Evolutionary conservation across 2,888 invertebrate genomes (phyloP), one percentile per base, ranked within the genome.

Genomic region (Perdita meconis): DNA sequence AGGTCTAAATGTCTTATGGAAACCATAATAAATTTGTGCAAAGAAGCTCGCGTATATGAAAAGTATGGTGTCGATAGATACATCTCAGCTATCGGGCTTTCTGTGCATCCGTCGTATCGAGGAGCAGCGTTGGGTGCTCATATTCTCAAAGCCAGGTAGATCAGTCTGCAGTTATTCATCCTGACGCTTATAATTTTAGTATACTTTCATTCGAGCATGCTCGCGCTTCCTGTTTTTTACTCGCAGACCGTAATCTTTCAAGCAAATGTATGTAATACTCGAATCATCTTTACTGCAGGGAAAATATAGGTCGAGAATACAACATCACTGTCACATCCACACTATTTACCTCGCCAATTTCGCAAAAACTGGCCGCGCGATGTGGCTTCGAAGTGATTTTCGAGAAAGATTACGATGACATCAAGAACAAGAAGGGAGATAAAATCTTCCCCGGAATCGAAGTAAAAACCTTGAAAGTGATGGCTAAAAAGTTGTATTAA

Each of bases 11-110:
- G 0, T 1, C 8, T 75, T 1, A 12, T 86, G 1, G 13, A 53
- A 0, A 44, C 72, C 0, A 16, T 89, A 0, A 12, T 51, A 3
- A 38, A 80, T 1, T 8, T 88, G 2, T 24, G 34, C 0, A 65
- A 86, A 0, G 63, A 84, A 24, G 85, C 82, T 3, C 78, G 90
- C 34, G 57, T 85, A 2, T 89, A 78, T 16, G 76, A 89, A 42
- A 73, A 66, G 26, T 90, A 85, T 22, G 84, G 83, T 0, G 85
- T 89, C 0, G 86, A 89, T 38, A 82, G 78, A 47, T 92, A 90
- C 75, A 71, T 93, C 55, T 59, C 61, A 19, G 91, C 91, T 2
- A 40, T 90, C 69, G 92, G 93, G 0, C 82, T 93, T 24, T 87
- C 86, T 4, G 91, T 92, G 12, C 30, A 86, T 1, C 88, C 89